Evolutionary conservation across 2,113 vertebrate genomes (phyloP), one percentile per base, ranked within the genome.

Genomic region (Cnemophilus loriae): DNA sequence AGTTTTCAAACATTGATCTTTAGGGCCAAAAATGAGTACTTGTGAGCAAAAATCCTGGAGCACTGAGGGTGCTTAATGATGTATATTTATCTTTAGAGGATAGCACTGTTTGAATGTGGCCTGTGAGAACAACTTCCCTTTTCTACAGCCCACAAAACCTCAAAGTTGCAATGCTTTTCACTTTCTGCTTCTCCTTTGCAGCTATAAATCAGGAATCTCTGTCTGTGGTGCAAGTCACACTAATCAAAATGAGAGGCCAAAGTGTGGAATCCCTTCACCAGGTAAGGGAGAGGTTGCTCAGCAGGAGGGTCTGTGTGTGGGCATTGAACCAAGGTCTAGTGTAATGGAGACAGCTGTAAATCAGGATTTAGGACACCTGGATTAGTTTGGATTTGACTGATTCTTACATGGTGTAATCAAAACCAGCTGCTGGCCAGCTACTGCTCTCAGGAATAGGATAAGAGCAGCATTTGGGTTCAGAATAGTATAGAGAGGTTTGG

Each of bases 221-320:
- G 67, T 73, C 97, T 16, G 63, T 47, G 82, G 92, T 95, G 46
- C 90, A 89, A 97, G 80, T 97, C 93, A 81, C 96, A 0, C 77
- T 91, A 32, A 84, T 93, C 63, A 97, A 97, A 79, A 93, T 91
- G 74, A 94, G 80, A 95, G 97, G 93, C 37, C 93, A 78, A 53
- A 98, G 96, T 26, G 86, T 95, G 11, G 96, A 98, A 70, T 92
- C 95, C 14, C 96, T 97, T 79, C 81, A 97, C 56, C 97, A 98
- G 98, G 98, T 99, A 86, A 89, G 67, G 37, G 4, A 90, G 64
- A 53, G 7, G 33, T 17, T 14, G 11, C 56, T 83, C 1, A 3
- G 56, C 83, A 57, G 53, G 33, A 67, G 41, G 47, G 46, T 57
- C 59, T 78, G 28, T 78, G 67, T 67, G 57, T 63, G 71, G 53